Conservation (phyloP, 2,888 invertebrate species). For the Polyploca ridens region DNA sequence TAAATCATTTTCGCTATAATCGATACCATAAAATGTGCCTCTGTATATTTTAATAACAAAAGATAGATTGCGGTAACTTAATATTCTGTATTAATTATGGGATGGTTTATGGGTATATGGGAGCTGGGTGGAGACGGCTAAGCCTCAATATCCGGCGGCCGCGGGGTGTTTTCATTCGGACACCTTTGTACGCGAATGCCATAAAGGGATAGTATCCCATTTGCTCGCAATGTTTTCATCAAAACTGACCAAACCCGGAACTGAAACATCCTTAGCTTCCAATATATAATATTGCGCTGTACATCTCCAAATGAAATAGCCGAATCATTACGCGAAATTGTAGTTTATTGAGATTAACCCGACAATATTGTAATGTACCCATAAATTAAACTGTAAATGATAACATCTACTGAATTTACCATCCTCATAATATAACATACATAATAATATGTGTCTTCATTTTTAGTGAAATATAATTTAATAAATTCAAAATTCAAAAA, state of each 20-base stretch:
- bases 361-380: too few relatives aligned
- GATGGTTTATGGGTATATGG: slow-evolving; percentile 38
- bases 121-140: slow-evolving; percentile 29
- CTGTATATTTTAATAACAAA: slow-evolving; percentile 37
- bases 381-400: too few relatives aligned
- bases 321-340: neutral
- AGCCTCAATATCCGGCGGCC: slow-evolving; percentile 51
- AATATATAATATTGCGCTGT: too few relatives aligned
- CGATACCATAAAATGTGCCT: slow-evolving; percentile 17
- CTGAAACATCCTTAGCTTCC: slow-evolving; percentile 28
- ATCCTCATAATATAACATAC: too few relatives aligned
- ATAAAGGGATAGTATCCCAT: slow-evolving; percentile 41
- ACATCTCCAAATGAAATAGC: neutral
- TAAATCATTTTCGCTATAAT: slow-evolving; percentile 16
- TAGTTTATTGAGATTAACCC: neutral
- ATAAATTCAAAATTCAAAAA: too few relatives aligned
- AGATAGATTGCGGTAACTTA: slow-evolving; percentile 39
- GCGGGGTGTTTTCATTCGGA: slow-evolving; percentile 51
- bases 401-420: too few relatives aligned
- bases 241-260: slow-evolving; percentile 28
- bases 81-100: slow-evolving; percentile 49
- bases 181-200: slow-evolving; percentile 51
- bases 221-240: slow-evolving; percentile 33
- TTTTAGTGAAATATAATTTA: neutral
- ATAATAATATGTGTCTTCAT: neutral